phyloP scores from a whole-genome alignment of 2,888 invertebrate genomes.

The Dendrolimus houi region DNA sequence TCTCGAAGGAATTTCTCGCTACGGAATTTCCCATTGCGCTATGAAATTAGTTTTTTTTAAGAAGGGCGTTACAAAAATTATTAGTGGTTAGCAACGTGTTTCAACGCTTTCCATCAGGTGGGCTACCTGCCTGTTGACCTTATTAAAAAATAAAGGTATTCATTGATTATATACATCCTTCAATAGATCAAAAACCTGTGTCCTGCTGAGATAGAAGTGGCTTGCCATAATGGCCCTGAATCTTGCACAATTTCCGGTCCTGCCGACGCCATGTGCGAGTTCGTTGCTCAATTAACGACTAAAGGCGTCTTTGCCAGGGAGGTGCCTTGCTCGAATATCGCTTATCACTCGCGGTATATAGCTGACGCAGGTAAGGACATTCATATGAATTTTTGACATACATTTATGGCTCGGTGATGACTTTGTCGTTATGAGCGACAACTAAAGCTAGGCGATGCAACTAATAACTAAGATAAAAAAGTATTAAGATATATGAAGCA shows the following conservation, averaged over 20 bases:
- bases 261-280: conserved; percentile 73
- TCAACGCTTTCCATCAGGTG: no score
- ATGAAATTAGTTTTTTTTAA: no score
- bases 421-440: no score
- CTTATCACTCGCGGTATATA: conserved; percentile 92
- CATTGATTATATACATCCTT: no score
- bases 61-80: no score
- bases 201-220: conserved; percentile 76
- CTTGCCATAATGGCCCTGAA: conserved; percentile 87
- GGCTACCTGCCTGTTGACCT: no score
- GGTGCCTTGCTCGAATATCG: conserved; percentile 85
- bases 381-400: background rate
- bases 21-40: no score
- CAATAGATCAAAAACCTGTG: background rate
- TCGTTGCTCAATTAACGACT: conserved; percentile 62
- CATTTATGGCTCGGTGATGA: background rate
- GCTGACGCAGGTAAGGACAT: conserved; percentile 66
- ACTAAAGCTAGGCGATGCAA: conserved; percentile 85
- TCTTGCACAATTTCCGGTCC: conserved; percentile 88
- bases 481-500: background rate
- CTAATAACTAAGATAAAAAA: conserved; percentile 80
- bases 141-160: no score
- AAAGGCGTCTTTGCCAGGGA: conserved; percentile 47
- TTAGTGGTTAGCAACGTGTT: no score
- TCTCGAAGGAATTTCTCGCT: no score